Evolutionary conservation across 2,797 vertebrate species (phyloP).

Genomic region (Leptoclinus maculatus): DNA sequence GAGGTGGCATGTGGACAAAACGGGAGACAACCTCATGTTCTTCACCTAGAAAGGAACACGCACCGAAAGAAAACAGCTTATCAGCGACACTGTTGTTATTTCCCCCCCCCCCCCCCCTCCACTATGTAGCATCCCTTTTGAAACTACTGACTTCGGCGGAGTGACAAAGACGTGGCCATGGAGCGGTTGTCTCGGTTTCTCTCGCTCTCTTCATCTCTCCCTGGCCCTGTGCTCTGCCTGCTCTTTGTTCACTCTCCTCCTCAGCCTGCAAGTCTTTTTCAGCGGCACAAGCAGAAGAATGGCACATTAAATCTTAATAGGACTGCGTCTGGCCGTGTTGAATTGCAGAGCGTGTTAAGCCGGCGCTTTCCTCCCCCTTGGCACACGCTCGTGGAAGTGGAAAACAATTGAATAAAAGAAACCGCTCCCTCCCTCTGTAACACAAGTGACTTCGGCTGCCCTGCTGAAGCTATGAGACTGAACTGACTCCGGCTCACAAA

Average conservation of each 20-base stretch:
- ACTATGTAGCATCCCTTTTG: constrained; percentile 50
- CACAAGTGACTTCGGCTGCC: constrained; percentile 79
- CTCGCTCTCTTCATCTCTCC: constrained; percentile 68
- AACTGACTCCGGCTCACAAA: constrained; percentile 68
- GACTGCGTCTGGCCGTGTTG: constrained; percentile 86
- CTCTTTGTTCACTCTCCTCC: constrained; percentile 81
- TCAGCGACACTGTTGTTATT: constrained; percentile 44
- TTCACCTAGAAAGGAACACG: constrained; percentile 52
- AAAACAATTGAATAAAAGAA: constrained; percentile 87
- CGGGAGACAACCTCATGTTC: constrained; percentile 56
- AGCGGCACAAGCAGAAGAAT: constrained; percentile 84
- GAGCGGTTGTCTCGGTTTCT: constrained; percentile 63
- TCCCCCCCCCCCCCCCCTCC: constrained; percentile 7
- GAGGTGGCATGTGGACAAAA: constrained; percentile 60
- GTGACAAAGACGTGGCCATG: constrained; percentile 63
- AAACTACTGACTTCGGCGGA: constrained; percentile 56
- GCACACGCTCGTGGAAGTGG: constrained; percentile 83
- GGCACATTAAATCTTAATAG: constrained; percentile 90
- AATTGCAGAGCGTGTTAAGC: constrained; percentile 86
- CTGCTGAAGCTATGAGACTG: constrained; percentile 72
- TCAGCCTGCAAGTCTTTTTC: constrained; percentile 82
- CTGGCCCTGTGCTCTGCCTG: constrained; percentile 70
- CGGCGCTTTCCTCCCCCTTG: constrained; percentile 83
- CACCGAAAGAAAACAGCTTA: constrained; percentile 46
- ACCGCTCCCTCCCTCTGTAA: constrained; percentile 77